Base-by-base conservation (phyloP, 2,113 vertebrate genomes). In the Engraulis encrasicolus region DNA sequence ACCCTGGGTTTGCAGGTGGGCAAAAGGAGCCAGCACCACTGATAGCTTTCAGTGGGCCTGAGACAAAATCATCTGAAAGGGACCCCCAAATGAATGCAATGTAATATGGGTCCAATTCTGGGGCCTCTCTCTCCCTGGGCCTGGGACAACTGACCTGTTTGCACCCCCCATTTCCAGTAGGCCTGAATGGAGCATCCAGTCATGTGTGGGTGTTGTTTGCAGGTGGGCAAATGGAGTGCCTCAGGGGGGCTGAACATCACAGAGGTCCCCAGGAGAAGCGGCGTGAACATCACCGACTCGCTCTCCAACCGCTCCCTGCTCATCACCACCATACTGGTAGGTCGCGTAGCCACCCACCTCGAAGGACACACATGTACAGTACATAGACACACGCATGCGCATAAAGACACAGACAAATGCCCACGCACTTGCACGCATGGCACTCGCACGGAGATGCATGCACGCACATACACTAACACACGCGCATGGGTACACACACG, bases 211-310 rank as follows among this genome's bases (percentile, higher is more conserved):
- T 74, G 66, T 83, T 92, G 87, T 91, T 89, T 81, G 71, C 95
- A 99, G 99, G 96, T 99, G 66, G 99, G 99, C 84, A 97, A 97
- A n/a, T 99, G 99, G 99, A 98, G 96, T 92, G 95, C 92, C 20
- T 93, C 95, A 0, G 96, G 97, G 0, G 99, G 99, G 17, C 93
- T 99, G 86, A 99, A 99, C 93, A 98, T 99, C 95, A 98, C 97
- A 0, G 99, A 99, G 79, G 91, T 96, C 34, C 90, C 97, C 85
- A 97, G 96, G 92, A 95, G 96, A 85, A 96, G 97, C 89, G 97
- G 97, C 50, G 96, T 98, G 54, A 99, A 99, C 3, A 96, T 99
- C 94, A 99, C 98, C 0, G 99, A 99, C 89, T 99, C 99, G 0
- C 93, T 99, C 91, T 97, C 97, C 80, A 99, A 99, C 92, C 94